Percentiles rank a stretch among this genome's conserved stretches.
phyloP scores from a whole-genome alignment of 1,140 invertebrate genomes.

The Aphis craccivora region DNA sequence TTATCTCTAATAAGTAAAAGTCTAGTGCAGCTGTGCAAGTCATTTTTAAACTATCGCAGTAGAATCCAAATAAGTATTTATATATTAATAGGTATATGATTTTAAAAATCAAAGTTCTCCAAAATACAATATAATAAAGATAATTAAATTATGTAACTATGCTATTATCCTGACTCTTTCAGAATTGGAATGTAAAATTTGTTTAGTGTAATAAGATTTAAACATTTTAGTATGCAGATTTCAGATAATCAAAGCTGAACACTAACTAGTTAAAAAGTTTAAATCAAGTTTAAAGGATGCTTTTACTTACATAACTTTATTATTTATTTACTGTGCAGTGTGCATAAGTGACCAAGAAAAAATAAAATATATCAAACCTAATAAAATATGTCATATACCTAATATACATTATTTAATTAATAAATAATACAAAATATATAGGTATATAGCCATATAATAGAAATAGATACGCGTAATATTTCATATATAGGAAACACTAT shows the following conservation, averaged over 20 bases:
- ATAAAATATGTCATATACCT: neutral
- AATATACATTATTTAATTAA: too few species aligned
- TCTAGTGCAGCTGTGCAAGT: neutral
- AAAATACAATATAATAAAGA: neutral
- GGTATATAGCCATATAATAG: too few species aligned
- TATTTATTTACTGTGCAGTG: neutral
- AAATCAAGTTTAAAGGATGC: neutral
- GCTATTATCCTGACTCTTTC: neutral
- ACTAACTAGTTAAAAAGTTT: neutral
- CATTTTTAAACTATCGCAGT: neutral
- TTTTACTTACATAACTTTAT: neutral
- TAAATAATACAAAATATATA: too few species aligned
- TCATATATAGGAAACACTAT: too few species aligned
- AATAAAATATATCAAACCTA: neutral
- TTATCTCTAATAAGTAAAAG: neutral
- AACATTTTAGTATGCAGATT: neutral
- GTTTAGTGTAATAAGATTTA: neutral
- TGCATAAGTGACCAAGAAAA: neutral
- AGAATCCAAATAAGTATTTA: neutral
- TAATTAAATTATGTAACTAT: neutral
- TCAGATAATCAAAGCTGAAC: neutral
- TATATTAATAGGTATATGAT: neutral
- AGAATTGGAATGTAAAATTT: neutral
- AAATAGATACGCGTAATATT: too few species aligned
- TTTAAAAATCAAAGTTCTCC: neutral